phyloP scores from a whole-genome alignment of 1,140 invertebrate genomes.

The Cephus cinctus region DNA sequence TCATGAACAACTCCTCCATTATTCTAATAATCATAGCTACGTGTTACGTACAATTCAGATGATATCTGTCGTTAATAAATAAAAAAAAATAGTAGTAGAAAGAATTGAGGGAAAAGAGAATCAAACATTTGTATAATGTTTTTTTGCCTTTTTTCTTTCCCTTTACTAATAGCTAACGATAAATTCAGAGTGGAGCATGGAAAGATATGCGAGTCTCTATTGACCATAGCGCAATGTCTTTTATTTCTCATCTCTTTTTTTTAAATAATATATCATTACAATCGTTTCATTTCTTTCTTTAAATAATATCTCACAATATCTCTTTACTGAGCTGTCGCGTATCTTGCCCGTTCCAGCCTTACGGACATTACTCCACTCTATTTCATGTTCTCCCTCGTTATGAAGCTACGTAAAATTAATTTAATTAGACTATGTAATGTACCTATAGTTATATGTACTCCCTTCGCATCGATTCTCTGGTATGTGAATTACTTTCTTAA shows the following conservation, averaged over 20 bases:
- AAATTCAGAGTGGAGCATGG: constrained; percentile 1
- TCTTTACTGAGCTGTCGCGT: too few relatives aligned
- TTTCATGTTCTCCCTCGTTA: constrained; percentile 1
- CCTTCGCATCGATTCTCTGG: constrained; percentile 10
- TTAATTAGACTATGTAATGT: constrained; percentile 21
- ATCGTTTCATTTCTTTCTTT: neutral
- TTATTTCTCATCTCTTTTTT: constrained; percentile 3
- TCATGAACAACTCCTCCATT: constrained; percentile 28
- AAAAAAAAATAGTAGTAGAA: constrained; percentile 21
- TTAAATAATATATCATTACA: constrained; percentile 4
- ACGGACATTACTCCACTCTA: constrained; percentile 20
- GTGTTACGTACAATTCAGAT: constrained; percentile 33
- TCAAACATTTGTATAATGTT: neutral
- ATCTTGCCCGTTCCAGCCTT: too few relatives aligned
- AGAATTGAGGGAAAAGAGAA: too few relatives aligned
- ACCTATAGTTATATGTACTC: constrained; percentile 21
- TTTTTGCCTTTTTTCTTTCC: constrained; percentile 1
- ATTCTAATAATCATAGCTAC: constrained; percentile 28
- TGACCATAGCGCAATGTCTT: neutral
- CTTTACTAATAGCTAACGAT: neutral
- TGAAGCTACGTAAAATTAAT: constrained; percentile 22
- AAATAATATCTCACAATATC: neutral
- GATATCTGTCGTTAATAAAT: constrained; percentile 29
- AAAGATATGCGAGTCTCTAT: neutral
- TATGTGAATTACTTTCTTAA: constrained; percentile 11